phyloP scores from a whole-genome alignment of 1,140 invertebrate genomes.

The Caenorhabditis remanei region DNA sequence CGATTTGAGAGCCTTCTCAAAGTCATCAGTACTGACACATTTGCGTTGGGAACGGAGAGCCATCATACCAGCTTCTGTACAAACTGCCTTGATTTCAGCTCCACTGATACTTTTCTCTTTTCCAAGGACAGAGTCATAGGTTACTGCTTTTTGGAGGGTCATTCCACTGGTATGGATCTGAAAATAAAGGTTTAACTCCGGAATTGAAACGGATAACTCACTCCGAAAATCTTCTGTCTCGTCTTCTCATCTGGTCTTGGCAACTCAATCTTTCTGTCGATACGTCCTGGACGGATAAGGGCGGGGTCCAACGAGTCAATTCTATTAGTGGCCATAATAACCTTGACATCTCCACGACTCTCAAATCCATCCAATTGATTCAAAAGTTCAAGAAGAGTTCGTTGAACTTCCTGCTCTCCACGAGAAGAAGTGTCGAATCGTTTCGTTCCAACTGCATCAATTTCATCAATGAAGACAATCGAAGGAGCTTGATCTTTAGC shows the following conservation, averaged over 20 bases:
- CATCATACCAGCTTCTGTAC: conserved; percentile 72
- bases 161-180: conserved; percentile 73
- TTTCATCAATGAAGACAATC: conserved; percentile 74
- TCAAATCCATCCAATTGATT: conserved; percentile 77
- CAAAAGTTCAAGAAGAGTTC: conserved; percentile 74
- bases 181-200: not conserved
- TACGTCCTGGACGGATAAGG: conserved; percentile 80
- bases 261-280: conserved; percentile 80
- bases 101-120: conserved; percentile 71
- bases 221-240: conserved; percentile 69
- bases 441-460: conserved; percentile 74
- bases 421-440: conserved; percentile 68
- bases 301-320: conserved; percentile 81
- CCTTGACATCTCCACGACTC: conserved; percentile 72
- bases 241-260: conserved; percentile 79
- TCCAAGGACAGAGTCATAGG: conserved; percentile 68
- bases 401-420: conserved; percentile 73
- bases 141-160: conserved; percentile 70
- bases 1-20: conserved; percentile 68
- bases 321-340: conserved; percentile 81
- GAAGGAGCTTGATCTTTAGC: conserved; percentile 71
- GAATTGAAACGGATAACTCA: not conserved
- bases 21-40: conserved; percentile 67
- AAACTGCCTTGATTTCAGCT: conserved; percentile 71
- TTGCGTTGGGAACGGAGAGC: conserved; percentile 68